Conservation (phyloP, 2,797 vertebrate genomes). For the Chanos chanos region DNA sequence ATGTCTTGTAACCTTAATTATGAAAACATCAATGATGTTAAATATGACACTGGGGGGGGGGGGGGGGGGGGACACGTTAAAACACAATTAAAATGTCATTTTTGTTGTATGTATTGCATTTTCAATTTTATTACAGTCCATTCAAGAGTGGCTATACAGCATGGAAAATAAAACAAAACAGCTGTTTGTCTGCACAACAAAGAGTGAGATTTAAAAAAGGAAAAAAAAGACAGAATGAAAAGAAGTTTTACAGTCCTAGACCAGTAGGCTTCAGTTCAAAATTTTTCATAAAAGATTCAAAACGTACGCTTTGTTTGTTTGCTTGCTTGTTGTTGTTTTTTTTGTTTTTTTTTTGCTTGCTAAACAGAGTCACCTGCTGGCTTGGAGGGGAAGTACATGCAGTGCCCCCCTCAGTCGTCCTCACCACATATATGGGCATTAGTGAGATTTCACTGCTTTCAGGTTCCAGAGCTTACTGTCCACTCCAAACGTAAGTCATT, state of each 20-base stretch:
- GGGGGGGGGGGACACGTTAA: no score
- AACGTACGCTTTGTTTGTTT: no score
- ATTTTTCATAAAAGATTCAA: slow-evolving; percentile 36
- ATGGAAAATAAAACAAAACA: slow-evolving; percentile 44
- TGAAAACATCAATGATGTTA: no score
- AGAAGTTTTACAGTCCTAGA: slow-evolving; percentile 59
- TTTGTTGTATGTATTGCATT: no score
- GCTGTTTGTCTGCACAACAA: slow-evolving; percentile 56
- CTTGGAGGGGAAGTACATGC: slow-evolving; percentile 37
- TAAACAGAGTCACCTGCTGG: slow-evolving; percentile 39
- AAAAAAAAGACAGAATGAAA: no score
- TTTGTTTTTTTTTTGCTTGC: slow-evolving; percentile 44
- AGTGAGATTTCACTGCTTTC: slow-evolving; percentile 24
- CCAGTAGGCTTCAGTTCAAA: slow-evolving; percentile 53
- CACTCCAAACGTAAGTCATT: no score
- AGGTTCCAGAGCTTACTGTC: no score
- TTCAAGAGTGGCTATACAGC: slow-evolving; percentile 52
- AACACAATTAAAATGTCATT: no score
- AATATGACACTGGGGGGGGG: no score
- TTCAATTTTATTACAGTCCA: slow-evolving; percentile 10
- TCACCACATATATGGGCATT: slow-evolving; percentile 10
- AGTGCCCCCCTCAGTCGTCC: slow-evolving; percentile 18
- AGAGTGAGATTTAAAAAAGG: no score
- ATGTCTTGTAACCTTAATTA: no score
- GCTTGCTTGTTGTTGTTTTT: no score